Conservation (phyloP, 2,113 vertebrate genomes). For the Rhea pennata region DNA sequence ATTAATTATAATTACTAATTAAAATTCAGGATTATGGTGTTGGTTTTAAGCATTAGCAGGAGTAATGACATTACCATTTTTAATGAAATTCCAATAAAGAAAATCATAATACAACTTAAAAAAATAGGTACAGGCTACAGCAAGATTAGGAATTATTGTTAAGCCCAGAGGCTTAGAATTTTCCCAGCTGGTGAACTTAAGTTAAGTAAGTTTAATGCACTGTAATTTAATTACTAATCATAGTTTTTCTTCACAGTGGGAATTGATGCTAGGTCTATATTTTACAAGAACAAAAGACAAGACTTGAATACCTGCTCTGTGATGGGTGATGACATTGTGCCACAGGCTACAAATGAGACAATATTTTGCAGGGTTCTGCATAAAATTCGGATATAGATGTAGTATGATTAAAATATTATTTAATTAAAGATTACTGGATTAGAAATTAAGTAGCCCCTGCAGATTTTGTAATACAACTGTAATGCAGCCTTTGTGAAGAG, state of each 20-base stretch:
- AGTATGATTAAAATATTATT: conserved; percentile 58
- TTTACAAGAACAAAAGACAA: conserved; percentile 66
- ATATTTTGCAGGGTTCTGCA: conserved; percentile 35
- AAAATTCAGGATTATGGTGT: conserved; percentile 85
- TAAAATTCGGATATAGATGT: conserved; percentile 48
- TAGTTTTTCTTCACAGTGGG: conserved; percentile 71
- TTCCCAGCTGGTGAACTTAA: conserved; percentile 79
- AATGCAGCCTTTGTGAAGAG: neutral
- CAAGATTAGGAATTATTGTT: conserved; percentile 77
- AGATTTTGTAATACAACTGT: conserved; percentile 24
- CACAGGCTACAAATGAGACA: conserved; percentile 52
- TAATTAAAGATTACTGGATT: conserved; percentile 71
- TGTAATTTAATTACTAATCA: conserved; percentile 85
- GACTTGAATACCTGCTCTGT: conserved; percentile 49
- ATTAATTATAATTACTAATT: conserved; percentile 88
- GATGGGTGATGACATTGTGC: conserved; percentile 33
- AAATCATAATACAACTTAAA: conserved; percentile 72
- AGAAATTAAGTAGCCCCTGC: conserved; percentile 28
- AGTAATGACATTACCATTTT: conserved; percentile 83
- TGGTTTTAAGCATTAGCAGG: conserved; percentile 81
- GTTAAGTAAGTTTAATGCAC: conserved; percentile 81
- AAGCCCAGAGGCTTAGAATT: conserved; percentile 76
- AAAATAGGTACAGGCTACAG: conserved; percentile 63
- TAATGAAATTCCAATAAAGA: conserved; percentile 80
- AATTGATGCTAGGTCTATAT: conserved; percentile 71